phyloP scores from a whole-genome alignment of 2,888 invertebrate genomes.

The Nephrotoma appendiculata region DNA sequence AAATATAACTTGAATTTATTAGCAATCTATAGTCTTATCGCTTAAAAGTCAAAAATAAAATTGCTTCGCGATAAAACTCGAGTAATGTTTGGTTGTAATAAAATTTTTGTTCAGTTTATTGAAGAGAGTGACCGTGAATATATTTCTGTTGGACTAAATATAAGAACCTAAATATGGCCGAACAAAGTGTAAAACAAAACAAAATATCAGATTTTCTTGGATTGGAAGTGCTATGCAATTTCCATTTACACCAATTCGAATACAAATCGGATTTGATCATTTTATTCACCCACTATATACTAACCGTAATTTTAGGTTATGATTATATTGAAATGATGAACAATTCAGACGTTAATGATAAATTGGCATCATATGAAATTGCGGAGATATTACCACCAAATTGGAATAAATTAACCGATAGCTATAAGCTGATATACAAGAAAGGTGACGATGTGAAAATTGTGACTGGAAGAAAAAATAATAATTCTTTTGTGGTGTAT shows the following conservation, averaged over 20 bases:
- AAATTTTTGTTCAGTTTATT: not conserved
- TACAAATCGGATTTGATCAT: not conserved
- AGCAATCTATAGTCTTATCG: no score
- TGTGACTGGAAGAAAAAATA: not conserved
- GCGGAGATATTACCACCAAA: not conserved
- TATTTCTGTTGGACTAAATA: no score
- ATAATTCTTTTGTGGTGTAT: not conserved
- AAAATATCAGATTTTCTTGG: not conserved
- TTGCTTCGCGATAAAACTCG: no score
- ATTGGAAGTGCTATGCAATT: not conserved
- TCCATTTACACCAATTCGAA: not conserved
- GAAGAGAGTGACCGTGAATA: not conserved
- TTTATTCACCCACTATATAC: not conserved
- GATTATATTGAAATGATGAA: not conserved
- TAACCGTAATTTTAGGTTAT: not conserved
- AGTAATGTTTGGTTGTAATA: no score
- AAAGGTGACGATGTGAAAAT: not conserved
- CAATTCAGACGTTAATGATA: not conserved
- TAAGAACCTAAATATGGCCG: not conserved
- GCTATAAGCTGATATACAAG: not conserved
- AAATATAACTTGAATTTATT: no score
- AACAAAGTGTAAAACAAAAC: not conserved
- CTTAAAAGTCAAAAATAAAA: no score
- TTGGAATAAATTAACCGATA: not conserved
- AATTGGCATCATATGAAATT: not conserved